phyloP scores from a whole-genome alignment of 2,888 invertebrate species.

The Odontocolon sp. region DNA sequence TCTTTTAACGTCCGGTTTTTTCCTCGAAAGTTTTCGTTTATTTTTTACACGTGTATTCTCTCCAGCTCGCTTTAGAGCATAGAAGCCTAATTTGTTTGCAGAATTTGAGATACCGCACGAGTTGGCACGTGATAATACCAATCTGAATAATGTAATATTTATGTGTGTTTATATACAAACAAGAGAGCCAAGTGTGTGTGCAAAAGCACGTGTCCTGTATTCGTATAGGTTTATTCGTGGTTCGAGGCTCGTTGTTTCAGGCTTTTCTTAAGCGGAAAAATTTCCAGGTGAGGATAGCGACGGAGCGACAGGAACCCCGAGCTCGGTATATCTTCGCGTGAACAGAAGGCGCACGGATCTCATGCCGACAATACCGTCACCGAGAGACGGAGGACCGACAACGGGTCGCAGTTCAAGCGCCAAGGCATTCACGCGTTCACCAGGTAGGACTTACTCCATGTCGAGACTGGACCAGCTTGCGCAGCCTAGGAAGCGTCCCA shows the following conservation, averaged over 20 bases:
- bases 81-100: conserved; percentile 34
- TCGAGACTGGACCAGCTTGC: conserved; percentile 94
- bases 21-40: too few relatives aligned
- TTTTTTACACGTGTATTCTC: background rate
- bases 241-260: conserved; percentile 55
- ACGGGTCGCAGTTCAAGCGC: conserved; percentile 74
- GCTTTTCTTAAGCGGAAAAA: conserved; percentile 72
- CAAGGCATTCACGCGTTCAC: conserved; percentile 81
- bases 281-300: conserved; percentile 79
- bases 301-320: conserved; percentile 75
- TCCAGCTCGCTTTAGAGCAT: conserved; percentile 8
- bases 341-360: conserved; percentile 94
- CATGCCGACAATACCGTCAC: conserved; percentile 93
- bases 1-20: background rate
- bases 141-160: conserved; percentile 14
- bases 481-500: conserved; percentile 85
- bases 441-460: conserved; percentile 97
- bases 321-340: conserved; percentile 88
- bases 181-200: background rate
- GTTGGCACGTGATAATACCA: conserved; percentile 36
- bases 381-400: conserved; percentile 82
- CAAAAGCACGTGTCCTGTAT: conserved; percentile 14
- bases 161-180: background rate
- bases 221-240: background rate
- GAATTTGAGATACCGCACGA: conserved; percentile 44